Conservation (phyloP, 2,888 invertebrate species). For the Phanerotoma sp. region DNA sequence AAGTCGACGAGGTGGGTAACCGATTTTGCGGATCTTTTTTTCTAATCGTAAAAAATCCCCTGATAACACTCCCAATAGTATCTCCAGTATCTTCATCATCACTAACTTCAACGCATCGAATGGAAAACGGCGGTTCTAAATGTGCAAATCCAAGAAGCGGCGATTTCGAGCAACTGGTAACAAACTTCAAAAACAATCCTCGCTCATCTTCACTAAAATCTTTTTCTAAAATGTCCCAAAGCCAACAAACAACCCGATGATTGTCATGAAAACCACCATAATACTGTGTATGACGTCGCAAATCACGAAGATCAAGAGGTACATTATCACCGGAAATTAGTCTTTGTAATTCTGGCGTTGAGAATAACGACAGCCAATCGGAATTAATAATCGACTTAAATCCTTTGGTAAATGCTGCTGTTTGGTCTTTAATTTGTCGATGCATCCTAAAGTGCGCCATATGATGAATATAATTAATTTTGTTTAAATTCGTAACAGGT, state of each 20-base stretch:
- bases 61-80: conserved; percentile 87
- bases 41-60: conserved; percentile 96
- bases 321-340: conserved; percentile 95
- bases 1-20: conserved; percentile 98
- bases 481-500: conserved; percentile 95
- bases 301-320: conserved; percentile 84
- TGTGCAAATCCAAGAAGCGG: conserved; percentile 95
- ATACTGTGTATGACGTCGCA: conserved; percentile 93
- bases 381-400: conserved; percentile 94
- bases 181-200: conserved; percentile 93
- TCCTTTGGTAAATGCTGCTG: conserved; percentile 93
- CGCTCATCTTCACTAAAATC: conserved; percentile 93
- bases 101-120: conserved; percentile 98
- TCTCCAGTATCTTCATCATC: conserved; percentile 95
- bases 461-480: conserved; percentile 96
- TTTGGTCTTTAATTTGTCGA: conserved; percentile 96
- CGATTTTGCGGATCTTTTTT: conserved; percentile 93
- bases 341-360: conserved; percentile 93
- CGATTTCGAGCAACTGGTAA: conserved; percentile 96
- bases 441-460: conserved; percentile 99
- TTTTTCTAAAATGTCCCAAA: conserved; percentile 96
- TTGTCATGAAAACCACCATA: conserved; percentile 99
- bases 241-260: conserved; percentile 96
- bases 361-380: conserved; percentile 93
- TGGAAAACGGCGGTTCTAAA: conserved; percentile 96